Evolutionary conservation across 2,113 vertebrate species (phyloP).

Genomic region (Pachycephala philippinensis): DNA sequence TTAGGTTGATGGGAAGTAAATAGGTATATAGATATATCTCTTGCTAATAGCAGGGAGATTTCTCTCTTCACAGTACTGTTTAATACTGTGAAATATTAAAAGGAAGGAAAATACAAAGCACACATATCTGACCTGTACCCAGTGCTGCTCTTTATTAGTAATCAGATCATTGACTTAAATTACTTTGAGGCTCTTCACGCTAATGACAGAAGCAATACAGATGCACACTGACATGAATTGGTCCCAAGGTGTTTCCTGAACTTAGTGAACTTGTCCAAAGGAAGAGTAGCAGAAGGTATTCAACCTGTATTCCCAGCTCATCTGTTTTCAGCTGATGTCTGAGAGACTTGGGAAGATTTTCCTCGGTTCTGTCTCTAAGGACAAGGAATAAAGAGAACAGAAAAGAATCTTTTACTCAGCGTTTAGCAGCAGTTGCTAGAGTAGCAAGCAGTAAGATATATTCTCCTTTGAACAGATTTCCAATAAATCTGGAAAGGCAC

Average conservation of each 20-base stretch:
- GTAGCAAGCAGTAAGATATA: neutral
- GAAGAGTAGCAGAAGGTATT: slow-evolving; percentile 1
- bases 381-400: slow-evolving; percentile 5
- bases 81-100: neutral
- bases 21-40: neutral
- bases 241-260: slow-evolving; percentile 31
- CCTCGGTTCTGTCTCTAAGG: neutral
- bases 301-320: neutral
- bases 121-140: neutral
- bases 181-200: neutral
- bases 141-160: slow-evolving; percentile 12
- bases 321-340: slow-evolving; percentile 3
- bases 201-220: slow-evolving; percentile 42
- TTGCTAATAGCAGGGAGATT: neutral
- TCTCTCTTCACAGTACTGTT: neutral
- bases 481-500: slow-evolving; percentile 56
- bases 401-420: slow-evolving; percentile 21
- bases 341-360: slow-evolving; percentile 10
- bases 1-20: neutral
- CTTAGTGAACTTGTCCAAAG: neutral
- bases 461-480: slow-evolving; percentile 44
- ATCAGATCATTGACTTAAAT: slow-evolving; percentile 23
- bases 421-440: slow-evolving; percentile 13
- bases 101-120: neutral
- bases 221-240: neutral